Conservation (phyloP, 2,797 vertebrate genomes). For the Poeciliopsis gracilis region DNA sequence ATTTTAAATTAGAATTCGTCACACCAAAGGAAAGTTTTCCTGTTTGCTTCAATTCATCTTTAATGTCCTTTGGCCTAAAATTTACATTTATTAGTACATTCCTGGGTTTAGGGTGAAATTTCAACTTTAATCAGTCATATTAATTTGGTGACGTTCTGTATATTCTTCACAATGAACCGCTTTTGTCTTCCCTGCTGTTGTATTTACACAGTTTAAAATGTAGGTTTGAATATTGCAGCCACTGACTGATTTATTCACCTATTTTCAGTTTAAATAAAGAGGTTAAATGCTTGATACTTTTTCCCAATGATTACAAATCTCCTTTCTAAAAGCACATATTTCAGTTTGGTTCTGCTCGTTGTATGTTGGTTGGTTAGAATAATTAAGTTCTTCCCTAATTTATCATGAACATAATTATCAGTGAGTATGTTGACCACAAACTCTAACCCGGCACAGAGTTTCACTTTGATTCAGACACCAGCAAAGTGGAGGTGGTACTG, state of each 20-base stretch:
- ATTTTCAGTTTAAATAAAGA: background rate
- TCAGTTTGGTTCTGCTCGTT: background rate
- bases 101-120: background rate
- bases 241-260: background rate
- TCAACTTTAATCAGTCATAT: background rate
- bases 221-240: background rate
- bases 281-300: background rate
- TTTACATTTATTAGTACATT: background rate
- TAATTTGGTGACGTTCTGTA: background rate
- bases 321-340: background rate
- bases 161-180: background rate
- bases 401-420: background rate
- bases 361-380: background rate
- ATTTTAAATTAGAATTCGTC: slow-evolving; percentile 1
- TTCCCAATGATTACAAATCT: background rate
- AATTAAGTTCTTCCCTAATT: background rate
- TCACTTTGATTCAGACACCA: background rate
- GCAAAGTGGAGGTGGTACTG: background rate
- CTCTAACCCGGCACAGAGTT: background rate
- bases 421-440: background rate
- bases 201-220: background rate
- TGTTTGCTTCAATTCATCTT: background rate
- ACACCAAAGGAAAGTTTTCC: background rate
- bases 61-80: background rate
- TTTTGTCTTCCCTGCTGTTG: background rate